A percentile compares a stretch with the other conserved stretches of the same genome.
phyloP scores from a whole-genome alignment of 1,140 invertebrate species.

The Danaus melanippus region DNA sequence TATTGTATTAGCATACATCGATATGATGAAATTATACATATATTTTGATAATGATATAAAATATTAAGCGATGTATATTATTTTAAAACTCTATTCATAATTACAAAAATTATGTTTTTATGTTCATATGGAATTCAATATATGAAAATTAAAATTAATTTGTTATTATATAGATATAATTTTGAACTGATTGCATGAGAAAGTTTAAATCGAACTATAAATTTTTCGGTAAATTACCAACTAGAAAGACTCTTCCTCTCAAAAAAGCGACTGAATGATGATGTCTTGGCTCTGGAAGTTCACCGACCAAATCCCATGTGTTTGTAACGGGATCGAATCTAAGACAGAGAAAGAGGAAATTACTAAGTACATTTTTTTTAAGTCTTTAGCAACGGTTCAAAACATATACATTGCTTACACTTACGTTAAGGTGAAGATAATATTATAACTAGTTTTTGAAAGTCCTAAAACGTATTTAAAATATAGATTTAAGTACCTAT shows the following conservation, averaged over 20 bases:
- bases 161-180: too few species aligned
- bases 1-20: too few species aligned
- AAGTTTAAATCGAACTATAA: too few species aligned
- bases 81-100: too few species aligned
- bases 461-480: neutral
- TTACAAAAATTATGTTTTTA: too few species aligned
- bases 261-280: constrained; percentile 74
- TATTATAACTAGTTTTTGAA: neutral
- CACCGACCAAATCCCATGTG: constrained; percentile 73
- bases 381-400: neutral
- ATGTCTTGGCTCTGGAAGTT: constrained; percentile 74
- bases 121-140: constrained; percentile 1
- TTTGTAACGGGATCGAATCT: constrained; percentile 73
- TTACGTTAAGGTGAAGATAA: neutral
- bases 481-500: constrained; percentile 29
- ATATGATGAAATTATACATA: too few species aligned
- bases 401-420: too few species aligned
- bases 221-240: constrained; percentile 46
- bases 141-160: neutral
- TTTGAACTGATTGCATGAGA: too few species aligned
- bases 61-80: too few species aligned
- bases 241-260: constrained; percentile 73
- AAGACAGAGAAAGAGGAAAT: neutral
- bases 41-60: too few species aligned
- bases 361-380: constrained; percentile 9